Base-by-base conservation (phyloP, 2,888 invertebrate species). In the Macaria notata region DNA sequence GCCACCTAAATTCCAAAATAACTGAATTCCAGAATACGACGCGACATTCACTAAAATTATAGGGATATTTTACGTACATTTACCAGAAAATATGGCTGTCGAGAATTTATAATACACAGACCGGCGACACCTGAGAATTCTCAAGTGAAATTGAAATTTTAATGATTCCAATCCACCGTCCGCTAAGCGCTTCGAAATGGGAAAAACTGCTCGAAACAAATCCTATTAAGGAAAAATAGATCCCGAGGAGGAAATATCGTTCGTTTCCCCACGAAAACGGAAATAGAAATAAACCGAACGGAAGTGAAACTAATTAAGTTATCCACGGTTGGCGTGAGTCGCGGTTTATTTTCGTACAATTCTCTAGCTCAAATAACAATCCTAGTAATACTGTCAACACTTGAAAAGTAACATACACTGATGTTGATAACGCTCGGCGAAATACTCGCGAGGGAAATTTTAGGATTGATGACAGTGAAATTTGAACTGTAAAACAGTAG, bases 231-330 rank as follows among this genome's bases (percentile, higher is more conserved):
- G 88, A 84, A 89, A 88, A 87, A 85, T 86, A 84, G 79, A 85
- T 79, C 76, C 54, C 74, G 76, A 78, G 77, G 78, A 86, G 82
- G 81, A 87, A 88, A 87, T 83, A 86, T 77, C 82, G 70, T 73
- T 75, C 81, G 73, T 76, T 76, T 67, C 86, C 86, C 83, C 76
- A 81, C 78, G 71, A 79, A 83, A 86, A 83, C 89, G 88, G 88
- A 90, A 90, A 88, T 89, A 90, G 90, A 88, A 85, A 87, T 88
- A 86, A 84, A 80, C 81, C 69, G 78, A 87, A 83, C 87, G 89
- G 90, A 90, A 89, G 87, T 89, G 82, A 85, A 87, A 85, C 88
- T 89, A 89, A 90, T 90, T 89, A 90, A 88, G 83, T 89, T 90
- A 90, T 89, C 88, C 84, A 76, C 87, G 83, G 80, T 81, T 78